These are phyloP conservation scores for Pseudorhombus dupliciocellatus DNA, from an alignment of 2,113 vertebrate genomes.

Conservation along the genomic window DNA sequence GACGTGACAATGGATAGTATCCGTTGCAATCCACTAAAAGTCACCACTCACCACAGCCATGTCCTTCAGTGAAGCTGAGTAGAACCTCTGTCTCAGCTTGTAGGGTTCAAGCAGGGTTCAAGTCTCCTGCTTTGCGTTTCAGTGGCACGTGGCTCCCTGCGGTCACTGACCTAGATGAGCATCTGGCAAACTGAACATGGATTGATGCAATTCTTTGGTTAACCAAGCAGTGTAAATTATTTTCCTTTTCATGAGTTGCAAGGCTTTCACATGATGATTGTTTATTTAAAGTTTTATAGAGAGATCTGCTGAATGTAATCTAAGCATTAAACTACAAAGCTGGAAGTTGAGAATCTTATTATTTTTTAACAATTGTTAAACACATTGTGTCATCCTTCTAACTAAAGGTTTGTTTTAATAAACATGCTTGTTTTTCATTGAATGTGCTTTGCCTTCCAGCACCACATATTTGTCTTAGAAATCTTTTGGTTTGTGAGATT, in stretches of 20 bases:
- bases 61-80: background rate
- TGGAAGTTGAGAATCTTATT: too few species aligned
- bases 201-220: background rate
- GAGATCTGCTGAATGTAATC: too few species aligned
- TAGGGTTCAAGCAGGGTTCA: background rate
- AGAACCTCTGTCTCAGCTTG: background rate
- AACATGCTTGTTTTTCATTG: too few species aligned
- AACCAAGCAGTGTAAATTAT: background rate
- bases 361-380: too few species aligned
- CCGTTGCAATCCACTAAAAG: background rate
- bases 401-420: background rate
- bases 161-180: slow-evolving; percentile 10
- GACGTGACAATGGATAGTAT: background rate
- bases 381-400: background rate
- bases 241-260: background rate
- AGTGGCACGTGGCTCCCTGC: background rate
- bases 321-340: too few species aligned
- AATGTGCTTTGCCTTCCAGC: too few species aligned
- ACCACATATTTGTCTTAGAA: too few species aligned
- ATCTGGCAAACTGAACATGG: background rate
- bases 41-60: background rate
- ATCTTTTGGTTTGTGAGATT: too few species aligned
- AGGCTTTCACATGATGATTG: too few species aligned
- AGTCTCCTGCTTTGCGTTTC: background rate
- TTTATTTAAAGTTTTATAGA: too few species aligned